These are phyloP conservation scores for Aegypius monachus DNA, from an alignment of 2,113 vertebrate species.

Conservation along the genomic window DNA sequence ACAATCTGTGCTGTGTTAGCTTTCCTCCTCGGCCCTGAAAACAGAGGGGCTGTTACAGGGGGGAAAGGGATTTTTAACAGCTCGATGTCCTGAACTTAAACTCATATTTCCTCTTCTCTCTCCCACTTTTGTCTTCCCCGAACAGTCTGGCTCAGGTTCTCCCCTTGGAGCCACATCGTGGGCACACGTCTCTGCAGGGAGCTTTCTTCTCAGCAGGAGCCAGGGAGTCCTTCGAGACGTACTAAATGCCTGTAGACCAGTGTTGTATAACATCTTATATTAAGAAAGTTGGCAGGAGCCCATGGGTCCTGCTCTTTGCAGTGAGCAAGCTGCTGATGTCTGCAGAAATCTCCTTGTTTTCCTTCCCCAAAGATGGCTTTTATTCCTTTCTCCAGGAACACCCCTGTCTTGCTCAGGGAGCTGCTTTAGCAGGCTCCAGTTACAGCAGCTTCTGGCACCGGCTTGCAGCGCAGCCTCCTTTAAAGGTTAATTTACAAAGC, in stretches of 20 bases:
- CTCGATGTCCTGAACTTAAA: background rate
- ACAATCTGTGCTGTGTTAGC: background rate
- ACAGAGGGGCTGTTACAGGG: background rate
- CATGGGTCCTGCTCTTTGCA: background rate
- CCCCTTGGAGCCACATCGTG: background rate
- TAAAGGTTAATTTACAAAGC: background rate
- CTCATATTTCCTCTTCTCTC: background rate
- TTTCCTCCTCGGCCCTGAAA: background rate
- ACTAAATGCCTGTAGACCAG: background rate
- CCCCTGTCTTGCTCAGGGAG: background rate
- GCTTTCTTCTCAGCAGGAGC: background rate
- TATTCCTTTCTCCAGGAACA: background rate
- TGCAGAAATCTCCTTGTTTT: conserved; percentile 23
- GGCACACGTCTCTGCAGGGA: background rate
- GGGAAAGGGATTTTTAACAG: background rate
- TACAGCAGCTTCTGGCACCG: background rate
- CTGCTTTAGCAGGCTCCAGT: background rate
- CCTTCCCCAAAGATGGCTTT: background rate
- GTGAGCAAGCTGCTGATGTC: conserved; percentile 7
- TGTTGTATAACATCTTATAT: background rate
- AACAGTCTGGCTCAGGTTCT: background rate
- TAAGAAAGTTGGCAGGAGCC: conserved; percentile 15
- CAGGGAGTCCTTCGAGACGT: background rate
- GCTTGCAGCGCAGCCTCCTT: background rate
- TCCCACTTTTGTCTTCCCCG: background rate